phyloP scores from a whole-genome alignment of 2,888 invertebrate genomes.

The Frankliniella fusca region DNA sequence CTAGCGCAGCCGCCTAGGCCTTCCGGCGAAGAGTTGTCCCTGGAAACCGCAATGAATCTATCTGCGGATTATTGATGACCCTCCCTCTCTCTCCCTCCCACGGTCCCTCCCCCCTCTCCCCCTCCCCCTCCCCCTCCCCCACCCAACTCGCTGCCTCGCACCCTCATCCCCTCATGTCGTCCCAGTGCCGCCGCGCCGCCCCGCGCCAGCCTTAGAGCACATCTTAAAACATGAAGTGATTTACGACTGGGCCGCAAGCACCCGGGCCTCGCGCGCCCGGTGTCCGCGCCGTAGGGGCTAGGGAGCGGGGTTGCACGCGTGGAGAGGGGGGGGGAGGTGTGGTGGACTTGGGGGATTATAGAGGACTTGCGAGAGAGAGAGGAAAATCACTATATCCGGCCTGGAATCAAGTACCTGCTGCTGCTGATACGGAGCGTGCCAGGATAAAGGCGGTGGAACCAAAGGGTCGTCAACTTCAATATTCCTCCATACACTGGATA shows the following conservation, averaged over 20 bases:
- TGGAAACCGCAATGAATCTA: constrained; percentile 1
- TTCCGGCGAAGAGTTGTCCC: background rate
- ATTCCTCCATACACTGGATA: no score
- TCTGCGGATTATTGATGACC: background rate
- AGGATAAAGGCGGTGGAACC: no score
- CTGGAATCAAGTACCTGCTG: no score
- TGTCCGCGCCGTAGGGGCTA: background rate
- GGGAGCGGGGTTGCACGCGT: background rate
- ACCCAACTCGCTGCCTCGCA: no score
- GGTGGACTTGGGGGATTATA: background rate
- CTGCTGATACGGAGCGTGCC: no score
- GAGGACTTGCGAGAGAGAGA: no score
- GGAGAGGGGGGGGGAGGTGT: background rate
- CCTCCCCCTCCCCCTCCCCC: background rate
- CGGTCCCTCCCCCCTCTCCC: background rate
- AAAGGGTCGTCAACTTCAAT: no score
- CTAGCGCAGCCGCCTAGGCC: background rate
- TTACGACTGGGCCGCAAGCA: background rate
- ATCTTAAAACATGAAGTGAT: background rate
- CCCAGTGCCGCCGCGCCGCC: no score
- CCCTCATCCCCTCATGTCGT: no score
- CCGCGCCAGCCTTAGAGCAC: background rate
- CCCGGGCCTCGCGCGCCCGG: background rate
- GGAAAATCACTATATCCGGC: no score
- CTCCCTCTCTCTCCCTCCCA: background rate